Evolutionary conservation across 2,888 invertebrate species (phyloP).

Genomic region (Hoplodrina blanda): DNA sequence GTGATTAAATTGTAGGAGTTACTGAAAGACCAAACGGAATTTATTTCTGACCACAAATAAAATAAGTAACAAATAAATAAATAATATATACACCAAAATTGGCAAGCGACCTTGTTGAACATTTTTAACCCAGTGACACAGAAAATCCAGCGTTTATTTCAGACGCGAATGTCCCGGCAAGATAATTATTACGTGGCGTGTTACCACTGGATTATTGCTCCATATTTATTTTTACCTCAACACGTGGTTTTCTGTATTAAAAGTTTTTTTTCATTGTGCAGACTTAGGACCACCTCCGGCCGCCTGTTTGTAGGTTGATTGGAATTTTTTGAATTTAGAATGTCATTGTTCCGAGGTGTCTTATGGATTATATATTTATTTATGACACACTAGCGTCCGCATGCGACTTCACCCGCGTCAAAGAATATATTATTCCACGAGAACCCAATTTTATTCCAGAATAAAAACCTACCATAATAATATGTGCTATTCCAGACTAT

Average conservation of each 20-base stretch:
- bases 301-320: background rate
- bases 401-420: no score
- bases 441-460: no score
- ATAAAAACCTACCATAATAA: no score
- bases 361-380: no score
- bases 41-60: no score
- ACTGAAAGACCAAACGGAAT: no score
- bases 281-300: background rate
- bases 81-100: conserved; percentile 35
- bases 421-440: no score
- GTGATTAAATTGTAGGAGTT: no score
- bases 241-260: conserved; percentile 37
- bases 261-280: conserved; percentile 23
- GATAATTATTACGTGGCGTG: conserved; percentile 58
- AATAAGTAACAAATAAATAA: conserved; percentile 11
- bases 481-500: no score
- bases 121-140: conserved; percentile 73
- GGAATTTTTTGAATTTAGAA: conserved; percentile 9
- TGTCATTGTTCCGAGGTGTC: background rate
- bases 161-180: conserved; percentile 58
- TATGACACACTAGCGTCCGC: background rate
- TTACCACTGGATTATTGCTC: conserved; percentile 44
- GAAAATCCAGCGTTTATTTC: conserved; percentile 69
- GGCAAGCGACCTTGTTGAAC: conserved; percentile 68
- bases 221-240: conserved; percentile 54